Conservation (phyloP, 2,113 vertebrate genomes). For the Hirundichthys speculiger region DNA sequence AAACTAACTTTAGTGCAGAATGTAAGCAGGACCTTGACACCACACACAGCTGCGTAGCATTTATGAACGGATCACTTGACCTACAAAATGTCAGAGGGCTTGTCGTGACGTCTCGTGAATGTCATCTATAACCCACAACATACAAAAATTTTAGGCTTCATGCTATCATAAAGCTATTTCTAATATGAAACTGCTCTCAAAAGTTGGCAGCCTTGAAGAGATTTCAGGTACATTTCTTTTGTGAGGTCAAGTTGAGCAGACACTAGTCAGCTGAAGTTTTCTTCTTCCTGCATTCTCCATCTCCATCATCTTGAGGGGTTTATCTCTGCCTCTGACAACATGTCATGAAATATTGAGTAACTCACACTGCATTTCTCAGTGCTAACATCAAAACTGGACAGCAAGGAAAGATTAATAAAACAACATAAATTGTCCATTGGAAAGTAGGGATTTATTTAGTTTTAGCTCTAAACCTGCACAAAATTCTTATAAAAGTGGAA, state of each 20-base stretch:
- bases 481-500: neutral
- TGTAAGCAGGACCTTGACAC: too few relatives aligned
- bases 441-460: neutral
- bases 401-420: neutral
- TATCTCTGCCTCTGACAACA: slow-evolving; percentile 34
- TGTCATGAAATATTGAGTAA: slow-evolving; percentile 26
- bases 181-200: too few relatives aligned
- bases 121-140: too few relatives aligned
- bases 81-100: too few relatives aligned
- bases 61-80: too few relatives aligned
- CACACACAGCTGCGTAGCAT: too few relatives aligned
- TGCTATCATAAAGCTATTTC: too few relatives aligned
- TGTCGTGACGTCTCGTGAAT: too few relatives aligned
- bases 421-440: neutral
- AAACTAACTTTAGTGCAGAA: too few relatives aligned
- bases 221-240: slow-evolving; percentile 10
- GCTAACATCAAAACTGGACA: neutral
- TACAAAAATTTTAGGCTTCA: too few relatives aligned
- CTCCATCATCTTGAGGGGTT: slow-evolving; percentile 25
- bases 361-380: slow-evolving; percentile 7
- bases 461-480: neutral
- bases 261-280: slow-evolving; percentile 17
- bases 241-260: slow-evolving; percentile 12
- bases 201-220: neutral
- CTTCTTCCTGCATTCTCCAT: slow-evolving; percentile 9